phyloP scores from a whole-genome alignment of 2,888 invertebrate species.

The Tortricodes alternella region DNA sequence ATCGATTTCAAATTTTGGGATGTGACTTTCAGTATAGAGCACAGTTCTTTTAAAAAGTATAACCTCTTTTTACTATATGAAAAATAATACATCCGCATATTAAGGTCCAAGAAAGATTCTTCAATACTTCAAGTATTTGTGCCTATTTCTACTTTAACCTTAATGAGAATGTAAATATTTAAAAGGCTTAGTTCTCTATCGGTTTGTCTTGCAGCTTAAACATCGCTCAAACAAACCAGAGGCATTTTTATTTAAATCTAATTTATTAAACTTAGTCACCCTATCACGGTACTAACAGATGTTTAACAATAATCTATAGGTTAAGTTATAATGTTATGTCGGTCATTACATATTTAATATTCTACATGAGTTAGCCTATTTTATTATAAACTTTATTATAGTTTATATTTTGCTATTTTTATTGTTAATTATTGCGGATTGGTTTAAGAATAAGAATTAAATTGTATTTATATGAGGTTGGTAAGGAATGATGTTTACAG shows the following conservation, averaged over 20 bases:
- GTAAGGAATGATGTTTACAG: slow-evolving; percentile 23
- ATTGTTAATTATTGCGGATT: slow-evolving; percentile 45
- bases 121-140: slow-evolving; percentile 13
- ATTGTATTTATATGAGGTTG: slow-evolving; percentile 33
- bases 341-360: slow-evolving; percentile 68
- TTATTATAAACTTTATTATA: slow-evolving; percentile 66
- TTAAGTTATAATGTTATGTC: slow-evolving; percentile 59
- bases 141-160: slow-evolving; percentile 9
- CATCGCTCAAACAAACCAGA: slow-evolving; percentile 26
- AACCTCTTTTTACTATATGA: not conserved
- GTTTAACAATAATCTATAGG: slow-evolving; percentile 52
- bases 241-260: slow-evolving; percentile 29
- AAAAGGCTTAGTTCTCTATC: slow-evolving; percentile 10
- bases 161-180: slow-evolving; percentile 27
- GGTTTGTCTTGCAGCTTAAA: slow-evolving; percentile 20
- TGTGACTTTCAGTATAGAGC: slow-evolving; percentile 3
- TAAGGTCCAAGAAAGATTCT: slow-evolving; percentile 16
- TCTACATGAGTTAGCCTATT: slow-evolving; percentile 69
- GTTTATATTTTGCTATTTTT: slow-evolving; percentile 65
- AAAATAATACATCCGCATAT: not conserved
- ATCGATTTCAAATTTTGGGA: not conserved
- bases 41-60: not conserved
- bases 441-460: slow-evolving; percentile 25
- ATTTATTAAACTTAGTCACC: slow-evolving; percentile 23
- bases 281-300: slow-evolving; percentile 51